phyloP scores from a whole-genome alignment of 2,113 vertebrate species.

The Montifringilla adamsi region DNA sequence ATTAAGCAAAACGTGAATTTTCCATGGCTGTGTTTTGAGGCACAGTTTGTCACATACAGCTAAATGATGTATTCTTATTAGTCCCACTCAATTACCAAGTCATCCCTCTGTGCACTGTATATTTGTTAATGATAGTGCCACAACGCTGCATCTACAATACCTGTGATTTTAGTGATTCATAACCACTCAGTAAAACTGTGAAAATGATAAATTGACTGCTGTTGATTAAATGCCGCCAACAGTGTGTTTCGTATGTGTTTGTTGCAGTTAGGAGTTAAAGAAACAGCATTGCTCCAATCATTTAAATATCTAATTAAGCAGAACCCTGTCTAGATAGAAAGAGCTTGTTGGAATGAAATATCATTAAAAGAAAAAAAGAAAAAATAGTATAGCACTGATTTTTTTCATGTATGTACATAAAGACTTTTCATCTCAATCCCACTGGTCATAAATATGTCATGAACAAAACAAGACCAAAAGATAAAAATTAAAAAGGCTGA shows the following conservation, averaged over 20 bases:
- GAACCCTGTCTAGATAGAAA: slow-evolving; percentile 39
- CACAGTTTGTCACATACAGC: slow-evolving; percentile 80
- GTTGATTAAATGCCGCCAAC: slow-evolving; percentile 82
- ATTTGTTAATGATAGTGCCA: slow-evolving; percentile 82
- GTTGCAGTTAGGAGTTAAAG: slow-evolving; percentile 76
- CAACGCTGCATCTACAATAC: slow-evolving; percentile 76
- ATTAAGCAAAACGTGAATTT: slow-evolving; percentile 95
- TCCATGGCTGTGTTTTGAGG: slow-evolving; percentile 82
- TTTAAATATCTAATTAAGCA: slow-evolving; percentile 82
- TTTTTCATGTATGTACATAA: neutral
- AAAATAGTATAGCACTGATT: neutral
- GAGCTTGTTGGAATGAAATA: slow-evolving; percentile 28
- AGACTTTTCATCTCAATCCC: neutral
- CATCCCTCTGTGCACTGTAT: slow-evolving; percentile 79
- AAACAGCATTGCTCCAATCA: slow-evolving; percentile 74
- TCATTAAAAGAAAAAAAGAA: neutral
- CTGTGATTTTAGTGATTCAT: slow-evolving; percentile 85
- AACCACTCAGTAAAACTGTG: slow-evolving; percentile 79
- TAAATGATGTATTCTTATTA: slow-evolving; percentile 89
- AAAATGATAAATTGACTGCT: slow-evolving; percentile 82
- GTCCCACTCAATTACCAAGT: slow-evolving; percentile 86
- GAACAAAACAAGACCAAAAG: neutral
- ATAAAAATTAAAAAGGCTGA: neutral
- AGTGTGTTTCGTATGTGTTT: slow-evolving; percentile 73
- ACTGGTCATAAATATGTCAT: neutral